Base-by-base conservation (phyloP, 2,888 invertebrate species). In the Stomorhina lunata region DNA sequence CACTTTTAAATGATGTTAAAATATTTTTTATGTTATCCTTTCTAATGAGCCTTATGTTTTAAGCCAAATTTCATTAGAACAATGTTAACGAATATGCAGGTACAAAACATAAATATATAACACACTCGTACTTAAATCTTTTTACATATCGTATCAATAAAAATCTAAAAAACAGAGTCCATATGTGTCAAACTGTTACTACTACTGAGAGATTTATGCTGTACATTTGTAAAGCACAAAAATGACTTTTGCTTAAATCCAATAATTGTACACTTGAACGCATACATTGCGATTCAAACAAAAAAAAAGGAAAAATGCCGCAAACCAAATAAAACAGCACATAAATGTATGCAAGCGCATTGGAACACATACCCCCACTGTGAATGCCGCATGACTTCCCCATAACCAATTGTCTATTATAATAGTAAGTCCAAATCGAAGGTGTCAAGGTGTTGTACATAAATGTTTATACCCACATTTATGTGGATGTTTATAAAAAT, bases 181-280 rank as follows among this genome's bases (percentile, higher is more conserved):
- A 55, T 55, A 55, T 75, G 45, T 69, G 80, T 80, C 80, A 75
- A 68, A 73, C 61, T 27, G 45, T 72, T 72, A 37, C 63, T 55
- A 80, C 79, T 72, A 73, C 69, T 63, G 75, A 37, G 75, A 80
- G 80, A 80, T 80, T 75, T 80, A 80, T 80, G 75, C 55, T 55
- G 17, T 25, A 57, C 69, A 75, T 63, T 68, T 45, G 45, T 37
- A 63, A 55, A 34, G 20, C 40, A 27, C 57, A 59, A 73, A 59
- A 68, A 37, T 34, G n/a, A 59, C 34, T 79, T 57, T 68, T 61
- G 43, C 48, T 29, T 34, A 57, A 68, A 66, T 37, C 37, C 63
- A 69, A 68, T 68, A 73, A 53, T 61, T 66, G 66, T 50, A 53
- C 73, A 80, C 34, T 55, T 68, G 53, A 63, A 63, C 69, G 61